phyloP scores from a whole-genome alignment of 1,140 invertebrate genomes.

The Penaeus chinensis region DNA sequence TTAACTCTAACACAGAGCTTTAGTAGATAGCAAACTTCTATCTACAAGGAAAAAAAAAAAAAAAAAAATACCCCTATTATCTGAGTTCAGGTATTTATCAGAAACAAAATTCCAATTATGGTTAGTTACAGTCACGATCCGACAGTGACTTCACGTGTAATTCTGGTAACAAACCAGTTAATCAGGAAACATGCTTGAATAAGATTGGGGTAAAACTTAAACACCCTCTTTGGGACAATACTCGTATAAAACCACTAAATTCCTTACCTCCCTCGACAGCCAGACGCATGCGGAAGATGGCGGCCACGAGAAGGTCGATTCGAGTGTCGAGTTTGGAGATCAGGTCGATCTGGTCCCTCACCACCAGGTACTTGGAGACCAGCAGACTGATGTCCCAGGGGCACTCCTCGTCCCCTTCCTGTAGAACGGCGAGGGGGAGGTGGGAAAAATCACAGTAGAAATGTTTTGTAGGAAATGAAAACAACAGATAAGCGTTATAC shows the following conservation, averaged over 20 bases:
- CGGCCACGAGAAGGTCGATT: constrained; percentile 30
- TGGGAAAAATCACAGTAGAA: neutral
- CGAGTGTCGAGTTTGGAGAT: constrained; percentile 30
- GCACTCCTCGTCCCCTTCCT: constrained; percentile 1
- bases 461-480: no score
- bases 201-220: neutral
- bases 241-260: no score
- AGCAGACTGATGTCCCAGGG: constrained; percentile 25
- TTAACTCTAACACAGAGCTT: no score
- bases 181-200: neutral
- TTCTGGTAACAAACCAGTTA: no score
- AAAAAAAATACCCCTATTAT: no score
- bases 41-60: no score
- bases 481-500: no score
- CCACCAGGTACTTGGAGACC: constrained; percentile 4
- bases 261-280: constrained; percentile 24
- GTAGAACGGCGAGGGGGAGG: neutral
- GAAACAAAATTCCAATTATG: no score
- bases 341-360: constrained; percentile 21
- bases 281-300: constrained; percentile 23
- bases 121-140: no score
- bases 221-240: neutral
- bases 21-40: no score
- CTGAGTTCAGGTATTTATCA: no score
- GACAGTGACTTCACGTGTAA: no score